Evolutionary conservation across 2,797 vertebrate genomes (phyloP), one percentile per base, ranked within the genome.

Genomic region (Clarias fuscus): DNA sequence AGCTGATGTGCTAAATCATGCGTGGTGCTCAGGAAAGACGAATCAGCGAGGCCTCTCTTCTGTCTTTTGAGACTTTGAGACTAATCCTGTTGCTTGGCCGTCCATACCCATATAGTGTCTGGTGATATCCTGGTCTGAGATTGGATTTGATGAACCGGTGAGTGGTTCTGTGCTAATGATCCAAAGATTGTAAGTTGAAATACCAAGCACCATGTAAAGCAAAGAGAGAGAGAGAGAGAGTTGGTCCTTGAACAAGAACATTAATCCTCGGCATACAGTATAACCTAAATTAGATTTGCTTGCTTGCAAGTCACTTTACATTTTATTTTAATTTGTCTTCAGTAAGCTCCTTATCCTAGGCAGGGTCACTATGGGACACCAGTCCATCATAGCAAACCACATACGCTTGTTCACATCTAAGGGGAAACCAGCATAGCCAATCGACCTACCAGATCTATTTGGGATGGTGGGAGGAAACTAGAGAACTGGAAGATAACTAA

Each of bases 1-100:
- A 64, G 78, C 58, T 73, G 40, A 73, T 53, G 67, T 48, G 67
- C 65, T 85, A 71, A 80, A 80, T 80, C 48, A 79, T 65, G 37
- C 24, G 17, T 30, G 84, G 76, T 64, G 58, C n/a, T 30, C 8
- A 20, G 14, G 5, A 53, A n/a, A 62, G 33, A 72, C 8, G 40
- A 71, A 22, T 62, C 83, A 33, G 27, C n/a, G 73, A 76, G 65
- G 40, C 67, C 2, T 7, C 27, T 58, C 17, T 53, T 65, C 27
- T 20, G 27, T 59, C 27, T 20, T 78, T 4, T 61, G 17, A 30
- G 59, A 56, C 53, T 78, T 80, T 40, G 22, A 48, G 61, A n/a
- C 37, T 27, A 65, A 65, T 65, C 59, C 79, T 15, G 0, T 1
- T 81, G 79, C 61, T 18, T 48, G 61, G 24, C 15, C 58, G 15